Evolutionary conservation across 2,888 invertebrate species (phyloP).

Genomic region (Oscheius sp.): DNA sequence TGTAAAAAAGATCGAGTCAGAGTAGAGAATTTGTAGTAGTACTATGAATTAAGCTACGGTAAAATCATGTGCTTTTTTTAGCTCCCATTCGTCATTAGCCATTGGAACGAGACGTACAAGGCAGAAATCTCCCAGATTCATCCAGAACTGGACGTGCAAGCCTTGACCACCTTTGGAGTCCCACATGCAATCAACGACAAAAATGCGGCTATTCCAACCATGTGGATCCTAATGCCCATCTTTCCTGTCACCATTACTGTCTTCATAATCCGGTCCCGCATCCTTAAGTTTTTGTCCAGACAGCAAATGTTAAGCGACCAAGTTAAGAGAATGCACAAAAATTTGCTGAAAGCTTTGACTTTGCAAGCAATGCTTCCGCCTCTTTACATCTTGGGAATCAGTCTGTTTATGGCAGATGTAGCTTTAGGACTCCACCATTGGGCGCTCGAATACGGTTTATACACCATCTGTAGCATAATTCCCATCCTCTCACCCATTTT

Average conservation of each 20-base stretch:
- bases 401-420: neutral
- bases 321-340: neutral
- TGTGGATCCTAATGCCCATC: constrained; percentile 6
- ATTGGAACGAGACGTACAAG: constrained; percentile 2
- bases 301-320: neutral
- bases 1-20: no score
- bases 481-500: constrained; percentile 16
- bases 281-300: neutral
- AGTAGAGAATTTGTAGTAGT: no score
- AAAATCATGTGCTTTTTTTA: no score
- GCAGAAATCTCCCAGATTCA: neutral
- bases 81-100: no score
- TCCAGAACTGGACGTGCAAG: neutral
- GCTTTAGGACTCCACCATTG: neutral
- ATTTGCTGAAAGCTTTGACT: constrained; percentile 7
- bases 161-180: neutral
- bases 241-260: constrained; percentile 6
- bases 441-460: neutral
- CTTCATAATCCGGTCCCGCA: neutral
- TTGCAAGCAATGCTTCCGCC: constrained; percentile 11
- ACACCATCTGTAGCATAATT: neutral
- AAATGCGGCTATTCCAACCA: neutral
- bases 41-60: no score
- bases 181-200: no score
- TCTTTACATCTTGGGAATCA: constrained; percentile 8